Conservation (phyloP, 2,797 vertebrate genomes). For the Silurus aristotelis region DNA sequence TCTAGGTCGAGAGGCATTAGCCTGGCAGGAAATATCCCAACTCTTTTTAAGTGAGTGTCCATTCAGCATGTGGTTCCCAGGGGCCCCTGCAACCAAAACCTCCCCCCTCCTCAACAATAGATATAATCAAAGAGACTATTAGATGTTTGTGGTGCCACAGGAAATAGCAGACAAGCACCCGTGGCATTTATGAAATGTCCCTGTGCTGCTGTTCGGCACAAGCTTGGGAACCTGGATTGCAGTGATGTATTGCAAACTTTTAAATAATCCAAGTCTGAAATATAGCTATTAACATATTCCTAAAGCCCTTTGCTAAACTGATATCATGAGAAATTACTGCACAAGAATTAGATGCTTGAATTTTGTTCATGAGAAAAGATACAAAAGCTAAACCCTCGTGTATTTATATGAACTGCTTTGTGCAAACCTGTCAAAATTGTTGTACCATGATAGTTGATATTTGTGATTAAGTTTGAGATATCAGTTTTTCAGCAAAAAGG, state of each 20-base stretch:
- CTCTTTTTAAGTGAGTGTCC: constrained; percentile 35
- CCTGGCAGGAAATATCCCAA: constrained; percentile 50
- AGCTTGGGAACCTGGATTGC: constrained; percentile 12
- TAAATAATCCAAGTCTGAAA: background rate
- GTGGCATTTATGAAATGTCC: constrained; percentile 55
- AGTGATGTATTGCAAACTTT: background rate
- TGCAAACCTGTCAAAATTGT: background rate
- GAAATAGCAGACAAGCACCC: constrained; percentile 55
- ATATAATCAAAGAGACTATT: constrained; percentile 63
- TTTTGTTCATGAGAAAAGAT: background rate
- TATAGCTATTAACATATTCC: background rate
- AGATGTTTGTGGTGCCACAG: constrained; percentile 56
- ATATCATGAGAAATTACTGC: too few species aligned
- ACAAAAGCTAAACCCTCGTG: background rate
- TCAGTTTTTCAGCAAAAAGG: background rate
- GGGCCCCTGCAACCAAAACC: constrained; percentile 20
- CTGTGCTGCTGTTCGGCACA: constrained; percentile 6
- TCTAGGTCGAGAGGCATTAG: constrained; percentile 47
- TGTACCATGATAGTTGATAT: background rate
- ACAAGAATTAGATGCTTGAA: background rate
- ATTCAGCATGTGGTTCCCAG: constrained; percentile 49
- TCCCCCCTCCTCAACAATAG: constrained; percentile 59
- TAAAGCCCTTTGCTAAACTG: background rate
- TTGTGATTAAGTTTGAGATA: background rate
- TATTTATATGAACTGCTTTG: background rate